Conservation (phyloP, 53 echinoderm and acorn worm genomes). For the Echinometra lucunter region DNA sequence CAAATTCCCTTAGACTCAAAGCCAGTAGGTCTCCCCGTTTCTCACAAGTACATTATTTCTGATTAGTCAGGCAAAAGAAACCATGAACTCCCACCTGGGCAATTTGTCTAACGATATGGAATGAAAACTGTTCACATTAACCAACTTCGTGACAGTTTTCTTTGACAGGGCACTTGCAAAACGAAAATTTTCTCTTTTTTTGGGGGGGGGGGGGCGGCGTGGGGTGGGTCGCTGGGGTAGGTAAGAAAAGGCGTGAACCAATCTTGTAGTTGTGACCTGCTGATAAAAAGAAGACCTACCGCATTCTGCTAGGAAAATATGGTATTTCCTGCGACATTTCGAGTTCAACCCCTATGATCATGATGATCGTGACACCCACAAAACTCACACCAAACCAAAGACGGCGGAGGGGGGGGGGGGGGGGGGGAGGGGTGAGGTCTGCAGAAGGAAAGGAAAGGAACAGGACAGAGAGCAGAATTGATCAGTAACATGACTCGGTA, state of each 20-base stretch:
- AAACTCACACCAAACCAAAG: slow-evolving; percentile 12
- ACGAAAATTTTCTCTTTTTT: no score
- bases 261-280: neutral
- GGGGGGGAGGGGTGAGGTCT: no score
- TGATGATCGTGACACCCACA: slow-evolving; percentile 1
- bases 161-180: no score
- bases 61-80: no score
- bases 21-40: no score
- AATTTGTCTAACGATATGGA: no score
- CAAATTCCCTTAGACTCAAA: no score
- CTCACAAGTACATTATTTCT: no score
- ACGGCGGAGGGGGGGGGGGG: neutral
- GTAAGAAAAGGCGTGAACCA: neutral
- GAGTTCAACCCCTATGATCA: neutral
- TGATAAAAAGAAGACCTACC: neutral
- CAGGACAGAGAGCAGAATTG: neutral
- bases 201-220: no score
- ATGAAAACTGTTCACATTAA: no score
- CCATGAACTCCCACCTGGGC: no score
- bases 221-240: neutral
- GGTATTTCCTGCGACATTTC: slow-evolving; percentile 12
- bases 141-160: no score
- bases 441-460: neutral
- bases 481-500: slow-evolving; percentile 14
- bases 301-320: neutral